Evolutionary conservation across 30 jellyfish, hydroid and myxozoan species (phyloP).

Genomic region (Chironex yamaguchii): DNA sequence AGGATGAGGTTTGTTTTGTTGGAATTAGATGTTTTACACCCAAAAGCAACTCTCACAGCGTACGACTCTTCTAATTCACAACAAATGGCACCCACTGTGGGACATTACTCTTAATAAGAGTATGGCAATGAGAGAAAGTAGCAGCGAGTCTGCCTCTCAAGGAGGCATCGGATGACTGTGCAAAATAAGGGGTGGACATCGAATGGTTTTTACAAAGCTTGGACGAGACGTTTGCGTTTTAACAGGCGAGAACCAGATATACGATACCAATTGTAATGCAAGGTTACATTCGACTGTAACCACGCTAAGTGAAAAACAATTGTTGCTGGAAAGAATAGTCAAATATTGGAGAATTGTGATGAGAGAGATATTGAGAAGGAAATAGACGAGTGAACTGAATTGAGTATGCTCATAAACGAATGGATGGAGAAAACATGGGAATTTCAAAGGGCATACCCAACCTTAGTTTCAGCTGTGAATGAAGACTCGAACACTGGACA

Average conservation of each 20-base stretch:
- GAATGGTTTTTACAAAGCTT: constrained; percentile 43
- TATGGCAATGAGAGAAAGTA: too few relatives aligned
- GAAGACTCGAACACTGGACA: too few relatives aligned
- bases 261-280: not conserved
- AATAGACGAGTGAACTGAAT: constrained; percentile 23
- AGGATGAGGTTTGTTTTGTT: too few relatives aligned
- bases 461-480: not conserved
- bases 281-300: constrained; percentile 3
- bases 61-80: too few relatives aligned
- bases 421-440: not conserved
- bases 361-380: constrained; percentile 34
- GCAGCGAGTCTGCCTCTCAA: too few relatives aligned
- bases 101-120: too few relatives aligned
- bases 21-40: too few relatives aligned
- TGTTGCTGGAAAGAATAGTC: not conserved
- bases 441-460: not conserved
- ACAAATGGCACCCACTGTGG: too few relatives aligned
- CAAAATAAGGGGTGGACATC: constrained; percentile 41
- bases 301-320: constrained; percentile 6
- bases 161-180: constrained; percentile 13
- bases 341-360: constrained; percentile 20
- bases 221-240: constrained; percentile 12
- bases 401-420: not conserved
- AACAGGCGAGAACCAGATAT: not conserved
- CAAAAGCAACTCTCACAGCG: too few relatives aligned